Evolutionary conservation across 2,888 invertebrate genomes (phyloP).

Genomic region (Parapristionchus giblindavisi): DNA sequence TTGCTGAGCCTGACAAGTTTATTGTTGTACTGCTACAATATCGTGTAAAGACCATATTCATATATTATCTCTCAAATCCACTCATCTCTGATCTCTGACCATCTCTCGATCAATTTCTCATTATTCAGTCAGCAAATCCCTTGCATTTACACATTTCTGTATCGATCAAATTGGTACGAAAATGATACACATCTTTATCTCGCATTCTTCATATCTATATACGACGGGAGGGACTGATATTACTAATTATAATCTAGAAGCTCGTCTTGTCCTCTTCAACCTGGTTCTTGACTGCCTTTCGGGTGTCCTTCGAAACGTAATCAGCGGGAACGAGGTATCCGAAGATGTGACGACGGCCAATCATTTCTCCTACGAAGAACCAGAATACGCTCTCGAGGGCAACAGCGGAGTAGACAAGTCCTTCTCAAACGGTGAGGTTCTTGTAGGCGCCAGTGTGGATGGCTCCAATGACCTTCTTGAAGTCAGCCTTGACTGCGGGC

Average conservation of each 20-base stretch:
- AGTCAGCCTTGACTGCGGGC: constrained; percentile 75
- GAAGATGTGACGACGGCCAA: constrained; percentile 89
- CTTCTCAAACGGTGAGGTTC: constrained; percentile 75
- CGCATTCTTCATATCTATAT: constrained; percentile 11
- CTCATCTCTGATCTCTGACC: too few relatives aligned
- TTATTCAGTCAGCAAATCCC: too few relatives aligned
- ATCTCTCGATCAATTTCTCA: too few relatives aligned
- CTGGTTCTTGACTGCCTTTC: constrained; percentile 48
- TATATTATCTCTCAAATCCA: too few relatives aligned
- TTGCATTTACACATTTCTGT: too few relatives aligned
- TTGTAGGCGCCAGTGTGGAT: constrained; percentile 61
- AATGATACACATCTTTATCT: too few relatives aligned
- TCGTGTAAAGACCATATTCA: too few relatives aligned
- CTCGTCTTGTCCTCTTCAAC: constrained; percentile 23
- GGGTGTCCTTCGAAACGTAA: constrained; percentile 57
- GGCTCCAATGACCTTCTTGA: constrained; percentile 53
- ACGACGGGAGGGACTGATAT: not conserved
- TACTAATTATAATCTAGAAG: constrained; percentile 19
- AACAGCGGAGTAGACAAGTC: constrained; percentile 88
- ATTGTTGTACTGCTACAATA: too few relatives aligned
- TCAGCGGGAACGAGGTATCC: constrained; percentile 75
- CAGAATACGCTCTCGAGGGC: constrained; percentile 88
- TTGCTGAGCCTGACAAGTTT: too few relatives aligned
- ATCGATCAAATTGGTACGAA: too few relatives aligned
- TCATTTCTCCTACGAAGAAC: constrained; percentile 96